phyloP scores from a whole-genome alignment of 2,888 invertebrate genomes.

The Stenoptilia bipunctidactyla region DNA sequence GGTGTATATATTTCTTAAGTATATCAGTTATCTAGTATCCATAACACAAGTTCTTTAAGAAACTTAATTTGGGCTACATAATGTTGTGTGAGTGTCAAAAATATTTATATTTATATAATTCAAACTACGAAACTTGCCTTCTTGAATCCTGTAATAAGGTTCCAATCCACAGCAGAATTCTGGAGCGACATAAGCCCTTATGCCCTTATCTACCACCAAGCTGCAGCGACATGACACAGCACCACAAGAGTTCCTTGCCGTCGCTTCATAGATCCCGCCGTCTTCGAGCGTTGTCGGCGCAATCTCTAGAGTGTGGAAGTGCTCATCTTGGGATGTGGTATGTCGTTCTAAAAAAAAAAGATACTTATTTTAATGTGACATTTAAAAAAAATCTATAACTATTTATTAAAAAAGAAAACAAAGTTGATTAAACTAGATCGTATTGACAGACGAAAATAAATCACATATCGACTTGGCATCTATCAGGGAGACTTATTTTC shows the following conservation, averaged over 20 bases:
- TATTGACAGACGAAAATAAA: not conserved
- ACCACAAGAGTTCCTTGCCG: constrained; percentile 84
- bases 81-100: too few species aligned
- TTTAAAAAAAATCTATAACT: too few species aligned
- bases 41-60: too few species aligned
- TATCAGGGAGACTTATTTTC: too few species aligned
- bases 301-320: constrained; percentile 90
- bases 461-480: too few species aligned
- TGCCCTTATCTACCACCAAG: constrained; percentile 85
- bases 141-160: constrained; percentile 71
- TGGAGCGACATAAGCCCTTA: constrained; percentile 84
- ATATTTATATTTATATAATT: too few species aligned
- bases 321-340: constrained; percentile 76
- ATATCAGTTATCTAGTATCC: too few species aligned
- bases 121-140: constrained; percentile 64
- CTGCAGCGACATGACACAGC: constrained; percentile 84
- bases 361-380: too few species aligned
- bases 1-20: too few species aligned
- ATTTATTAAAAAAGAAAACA: too few species aligned
- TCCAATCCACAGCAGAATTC: constrained; percentile 81
- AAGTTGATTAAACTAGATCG: too few species aligned
- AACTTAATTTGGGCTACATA: too few species aligned
- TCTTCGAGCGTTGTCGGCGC: constrained; percentile 82
- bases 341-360: constrained; percentile 56
- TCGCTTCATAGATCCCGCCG: constrained; percentile 83